A percentile compares a stretch with the other conserved stretches of the same genome.
These are phyloP conservation scores for Harpagifer antarcticus DNA, from an alignment of 2,797 vertebrate genomes.

Conservation along the genomic window DNA sequence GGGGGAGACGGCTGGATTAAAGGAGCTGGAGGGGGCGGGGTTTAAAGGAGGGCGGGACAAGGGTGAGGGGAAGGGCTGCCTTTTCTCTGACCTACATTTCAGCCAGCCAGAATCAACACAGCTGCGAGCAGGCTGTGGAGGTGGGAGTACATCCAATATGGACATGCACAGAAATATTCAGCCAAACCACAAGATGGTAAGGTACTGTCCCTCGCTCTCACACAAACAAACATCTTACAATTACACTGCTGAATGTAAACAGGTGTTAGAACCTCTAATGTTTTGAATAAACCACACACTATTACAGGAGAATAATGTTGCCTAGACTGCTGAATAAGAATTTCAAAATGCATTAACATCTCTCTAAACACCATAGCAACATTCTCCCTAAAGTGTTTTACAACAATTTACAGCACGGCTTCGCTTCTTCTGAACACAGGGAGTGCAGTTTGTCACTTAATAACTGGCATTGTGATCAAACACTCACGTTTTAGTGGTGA, in stretches of 20 bases:
- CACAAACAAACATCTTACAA: not conserved
- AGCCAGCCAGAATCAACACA: slow-evolving; percentile 72
- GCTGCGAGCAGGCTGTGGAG: slow-evolving; percentile 54
- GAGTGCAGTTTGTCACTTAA: not conserved
- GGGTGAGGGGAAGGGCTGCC: slow-evolving; percentile 11
- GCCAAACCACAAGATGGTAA: slow-evolving; percentile 7
- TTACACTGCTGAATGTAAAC: not conserved
- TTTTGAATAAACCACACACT: slow-evolving; percentile 18
- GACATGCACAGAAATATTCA: slow-evolving; percentile 20
- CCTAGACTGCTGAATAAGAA: slow-evolving; percentile 3
- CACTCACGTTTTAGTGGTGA: not conserved
- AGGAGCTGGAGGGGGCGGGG: slow-evolving; percentile 26
- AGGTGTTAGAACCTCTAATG: slow-evolving; percentile 4
- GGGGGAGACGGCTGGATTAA: slow-evolving; percentile 26
- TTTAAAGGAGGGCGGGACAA: slow-evolving; percentile 12
- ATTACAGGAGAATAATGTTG: not conserved
- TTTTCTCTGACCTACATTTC: slow-evolving; percentile 81
- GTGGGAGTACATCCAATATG: slow-evolving; percentile 33
- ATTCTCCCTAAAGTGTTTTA: not conserved
- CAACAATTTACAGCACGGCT: slow-evolving; percentile 12
- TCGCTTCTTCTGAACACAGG: not conserved
- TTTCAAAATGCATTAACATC: not conserved
- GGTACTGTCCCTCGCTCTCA: not conserved
- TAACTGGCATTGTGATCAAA: not conserved
- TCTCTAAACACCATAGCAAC: slow-evolving; percentile 22